Evolutionary conservation across 2,797 vertebrate species (phyloP).

Genomic region (Benthosema pterotum): DNA sequence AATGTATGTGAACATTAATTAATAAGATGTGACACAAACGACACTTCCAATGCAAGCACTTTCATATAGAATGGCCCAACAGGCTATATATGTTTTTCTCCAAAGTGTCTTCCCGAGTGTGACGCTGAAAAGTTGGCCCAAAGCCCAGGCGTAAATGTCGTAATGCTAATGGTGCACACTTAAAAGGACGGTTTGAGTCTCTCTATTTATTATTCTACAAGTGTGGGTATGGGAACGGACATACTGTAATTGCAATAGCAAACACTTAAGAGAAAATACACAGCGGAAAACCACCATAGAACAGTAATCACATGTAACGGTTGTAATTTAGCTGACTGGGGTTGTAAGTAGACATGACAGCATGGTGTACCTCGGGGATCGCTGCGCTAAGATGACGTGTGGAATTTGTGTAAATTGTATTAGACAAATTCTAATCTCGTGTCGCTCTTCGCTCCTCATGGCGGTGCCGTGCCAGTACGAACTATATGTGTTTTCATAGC

Average conservation of each 20-base stretch:
- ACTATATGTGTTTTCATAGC: no score
- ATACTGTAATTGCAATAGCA: constrained; percentile 47
- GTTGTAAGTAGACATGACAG: neutral
- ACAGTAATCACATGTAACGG: constrained; percentile 38
- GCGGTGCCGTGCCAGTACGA: no score
- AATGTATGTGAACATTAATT: neutral
- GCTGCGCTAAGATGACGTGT: neutral
- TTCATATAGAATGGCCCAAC: neutral
- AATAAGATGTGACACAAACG: neutral
- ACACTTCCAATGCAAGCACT: neutral
- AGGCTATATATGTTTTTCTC: neutral
- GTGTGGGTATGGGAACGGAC: constrained; percentile 58
- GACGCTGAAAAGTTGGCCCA: constrained; percentile 31
- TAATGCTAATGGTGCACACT: constrained; percentile 47
- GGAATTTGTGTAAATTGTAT: neutral
- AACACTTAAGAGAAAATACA: constrained; percentile 47
- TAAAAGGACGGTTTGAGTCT: constrained; percentile 23
- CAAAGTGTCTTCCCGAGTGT: constrained; percentile 11
- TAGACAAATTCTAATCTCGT: no score
- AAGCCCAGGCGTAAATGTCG: constrained; percentile 32
- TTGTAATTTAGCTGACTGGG: neutral
- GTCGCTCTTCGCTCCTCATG: no score
- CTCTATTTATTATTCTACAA: constrained; percentile 54
- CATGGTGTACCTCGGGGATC: neutral
- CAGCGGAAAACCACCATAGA: constrained; percentile 38